Evolutionary conservation across 2,888 invertebrate genomes (phyloP), one percentile per base, ranked within the genome.

Genomic region (Chorisops tibialis): DNA sequence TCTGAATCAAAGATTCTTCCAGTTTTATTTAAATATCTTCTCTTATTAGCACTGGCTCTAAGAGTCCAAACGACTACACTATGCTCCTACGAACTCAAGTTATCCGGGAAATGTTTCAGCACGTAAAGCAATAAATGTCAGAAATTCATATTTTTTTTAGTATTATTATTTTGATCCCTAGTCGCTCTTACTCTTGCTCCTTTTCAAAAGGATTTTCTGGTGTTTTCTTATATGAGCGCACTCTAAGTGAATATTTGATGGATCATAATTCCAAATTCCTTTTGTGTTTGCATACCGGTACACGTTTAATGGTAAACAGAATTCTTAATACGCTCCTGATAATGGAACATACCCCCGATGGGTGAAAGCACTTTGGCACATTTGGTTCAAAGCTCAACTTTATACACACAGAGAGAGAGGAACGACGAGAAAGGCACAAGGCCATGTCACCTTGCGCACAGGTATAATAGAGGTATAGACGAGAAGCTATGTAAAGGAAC

Each of bases 241-340:
- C 45, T 14, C 59, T 59, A 59, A 59, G 59, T 59, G 59, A 59
- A 59, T 59, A 59, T 59, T 59, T 59, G 59, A 59, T 59, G 59
- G 24, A 48, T 59, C 37, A 59, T 59, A 59, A 59, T 59, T 59
- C 48, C 37, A 48, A 59, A 59, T 59, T 59, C 59, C 59, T 43
- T 59, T 59, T 59, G 59, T 59, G 48, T 48, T 47, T 48, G 43
- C 45, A 24, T 18, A 56, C 56, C 19, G 45, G 43, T 56, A 45
- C 45, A 48, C 48, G 47, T 48, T 59, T 59, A 48, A 59, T 59
- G 48, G 45, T 38, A 59, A 59, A 59, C 48, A 59, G 59, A 59
- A 59, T 59, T 38, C 48, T 37, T 59, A 48, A 59, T 59, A 59
- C 48, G 48, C 47, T 48, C 22, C 21, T 38, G 48, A 59, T 59